Evolutionary conservation across 2,113 vertebrate species (phyloP).

Genomic region (Nothobranchius kuhntae): DNA sequence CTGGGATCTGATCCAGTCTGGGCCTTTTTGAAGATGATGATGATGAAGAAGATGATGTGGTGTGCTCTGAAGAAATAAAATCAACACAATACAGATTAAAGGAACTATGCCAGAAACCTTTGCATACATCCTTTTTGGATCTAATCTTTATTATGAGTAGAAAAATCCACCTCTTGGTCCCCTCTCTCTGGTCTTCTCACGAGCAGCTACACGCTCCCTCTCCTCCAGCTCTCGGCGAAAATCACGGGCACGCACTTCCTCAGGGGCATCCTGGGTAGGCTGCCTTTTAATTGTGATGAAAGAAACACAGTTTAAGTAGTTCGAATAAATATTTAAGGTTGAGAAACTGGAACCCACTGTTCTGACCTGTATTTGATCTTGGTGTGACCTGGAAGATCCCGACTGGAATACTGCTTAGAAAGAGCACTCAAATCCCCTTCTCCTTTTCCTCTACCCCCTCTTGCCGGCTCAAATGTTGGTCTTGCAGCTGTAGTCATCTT

Average conservation of each 20-base stretch:
- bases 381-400: constrained; percentile 96
- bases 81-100: not conserved
- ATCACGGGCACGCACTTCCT: constrained; percentile 94
- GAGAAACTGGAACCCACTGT: not conserved
- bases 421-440: constrained; percentile 96
- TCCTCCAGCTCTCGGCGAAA: constrained; percentile 97
- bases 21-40: constrained; percentile 96
- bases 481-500: constrained; percentile 97
- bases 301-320: not conserved
- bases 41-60: constrained; percentile 82
- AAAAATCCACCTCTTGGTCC: constrained; percentile 85
- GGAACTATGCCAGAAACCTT: not conserved
- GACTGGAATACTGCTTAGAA: constrained; percentile 96
- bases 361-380: constrained; percentile 96
- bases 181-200: constrained; percentile 92
- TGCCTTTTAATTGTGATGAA: constrained; percentile 76
- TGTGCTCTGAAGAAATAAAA: constrained; percentile 83
- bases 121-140: not conserved
- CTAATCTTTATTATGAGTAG: not conserved
- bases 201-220: constrained; percentile 86
- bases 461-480: constrained; percentile 96
- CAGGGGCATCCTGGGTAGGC: constrained; percentile 93
- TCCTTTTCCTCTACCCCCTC: constrained; percentile 96
- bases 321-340: too few relatives aligned
- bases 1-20: constrained; percentile 95